These are phyloP conservation scores for Chloebia gouldiae DNA, from an alignment of 2,113 vertebrate species.

Conservation along the genomic window DNA sequence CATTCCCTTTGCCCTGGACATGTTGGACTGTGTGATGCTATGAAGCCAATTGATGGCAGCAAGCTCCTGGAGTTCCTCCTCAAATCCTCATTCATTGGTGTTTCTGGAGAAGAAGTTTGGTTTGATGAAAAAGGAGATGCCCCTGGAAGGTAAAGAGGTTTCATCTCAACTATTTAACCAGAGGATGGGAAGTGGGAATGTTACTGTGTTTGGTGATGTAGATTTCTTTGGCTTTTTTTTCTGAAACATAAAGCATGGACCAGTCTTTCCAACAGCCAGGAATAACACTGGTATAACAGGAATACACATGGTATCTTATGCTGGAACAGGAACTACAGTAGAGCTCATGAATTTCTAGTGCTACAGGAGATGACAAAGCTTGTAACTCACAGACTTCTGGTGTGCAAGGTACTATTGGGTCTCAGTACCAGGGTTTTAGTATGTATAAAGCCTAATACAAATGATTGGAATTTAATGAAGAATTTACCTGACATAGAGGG, in stretches of 20 bases:
- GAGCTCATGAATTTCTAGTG: neutral
- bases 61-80: slow-evolving; percentile 94
- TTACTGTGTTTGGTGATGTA: neutral
- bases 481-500: neutral
- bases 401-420: neutral
- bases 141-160: slow-evolving; percentile 86
- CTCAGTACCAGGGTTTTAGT: neutral
- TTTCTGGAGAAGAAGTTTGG: slow-evolving; percentile 96
- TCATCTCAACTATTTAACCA: neutral
- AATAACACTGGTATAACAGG: neutral
- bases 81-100: slow-evolving; percentile 90
- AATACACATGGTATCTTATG: neutral
- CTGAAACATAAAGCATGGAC: neutral
- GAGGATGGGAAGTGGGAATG: neutral
- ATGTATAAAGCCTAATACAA: neutral
- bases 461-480: neutral
- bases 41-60: slow-evolving; percentile 96
- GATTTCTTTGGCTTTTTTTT: neutral
- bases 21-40: slow-evolving; percentile 90
- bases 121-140: slow-evolving; percentile 98
- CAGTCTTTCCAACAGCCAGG: neutral
- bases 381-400: neutral
- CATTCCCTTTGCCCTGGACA: slow-evolving; percentile 83
- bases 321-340: neutral
- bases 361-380: neutral